A percentile compares a stretch with the other conserved stretches of the same genome.
phyloP scores from a whole-genome alignment of 2,888 invertebrate species.

The Aethes cnicana region DNA sequence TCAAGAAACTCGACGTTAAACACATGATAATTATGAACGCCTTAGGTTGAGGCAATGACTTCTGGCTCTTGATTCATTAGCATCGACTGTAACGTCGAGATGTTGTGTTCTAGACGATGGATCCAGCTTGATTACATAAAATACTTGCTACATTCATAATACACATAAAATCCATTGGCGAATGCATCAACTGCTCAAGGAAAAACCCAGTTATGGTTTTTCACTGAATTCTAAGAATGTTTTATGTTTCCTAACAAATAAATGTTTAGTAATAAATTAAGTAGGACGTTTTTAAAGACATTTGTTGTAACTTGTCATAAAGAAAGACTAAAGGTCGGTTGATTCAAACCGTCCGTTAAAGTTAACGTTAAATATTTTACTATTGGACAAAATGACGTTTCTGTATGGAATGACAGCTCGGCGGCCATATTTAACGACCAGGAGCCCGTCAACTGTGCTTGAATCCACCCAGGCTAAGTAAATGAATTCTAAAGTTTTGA shows the following conservation, averaged over 20 bases:
- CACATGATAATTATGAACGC: slow-evolving; percentile 72
- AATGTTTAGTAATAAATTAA: too few relatives aligned
- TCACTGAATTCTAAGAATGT: background rate
- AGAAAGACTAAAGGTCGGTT: too few relatives aligned
- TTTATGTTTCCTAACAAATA: slow-evolving; percentile 7
- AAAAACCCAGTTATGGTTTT: slow-evolving; percentile 5
- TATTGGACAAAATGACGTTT: too few relatives aligned
- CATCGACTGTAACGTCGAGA: slow-evolving; percentile 50
- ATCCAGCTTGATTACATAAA: slow-evolving; percentile 23
- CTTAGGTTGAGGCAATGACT: slow-evolving; percentile 69
- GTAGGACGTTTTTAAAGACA: too few relatives aligned
- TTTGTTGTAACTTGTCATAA: too few relatives aligned
- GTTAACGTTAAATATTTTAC: background rate
- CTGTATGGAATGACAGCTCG: too few relatives aligned
- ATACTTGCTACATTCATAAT: slow-evolving; percentile 3
- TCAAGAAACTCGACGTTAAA: slow-evolving; percentile 74
- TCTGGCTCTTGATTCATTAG: slow-evolving; percentile 68
- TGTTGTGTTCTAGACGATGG: slow-evolving; percentile 35
- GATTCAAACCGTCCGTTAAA: too few relatives aligned
- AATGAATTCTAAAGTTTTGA: slow-evolving; percentile 10
- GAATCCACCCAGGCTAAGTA: too few relatives aligned
- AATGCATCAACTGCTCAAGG: background rate
- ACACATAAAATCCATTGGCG: background rate
- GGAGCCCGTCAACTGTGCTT: too few relatives aligned
- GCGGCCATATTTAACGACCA: too few relatives aligned